A percentile compares a stretch with the other conserved stretches of the same genome.
phyloP scores from a whole-genome alignment of 2,113 vertebrate genomes.

The Poecile atricapillus region DNA sequence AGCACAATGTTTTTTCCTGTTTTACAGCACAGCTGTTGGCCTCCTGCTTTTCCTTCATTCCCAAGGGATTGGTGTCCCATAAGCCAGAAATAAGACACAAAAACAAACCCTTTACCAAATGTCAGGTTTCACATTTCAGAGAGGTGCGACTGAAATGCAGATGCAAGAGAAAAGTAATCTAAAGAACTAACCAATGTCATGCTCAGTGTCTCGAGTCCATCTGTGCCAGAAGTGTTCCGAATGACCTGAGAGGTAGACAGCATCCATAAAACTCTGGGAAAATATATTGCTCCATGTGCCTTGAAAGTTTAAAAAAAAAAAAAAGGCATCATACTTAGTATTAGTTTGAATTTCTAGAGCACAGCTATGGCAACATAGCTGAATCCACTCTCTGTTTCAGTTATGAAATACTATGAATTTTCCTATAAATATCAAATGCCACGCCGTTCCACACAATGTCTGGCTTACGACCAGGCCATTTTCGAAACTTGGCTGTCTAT shows the following conservation, averaged over 20 bases:
- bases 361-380: neutral
- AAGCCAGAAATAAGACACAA: neutral
- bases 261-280: constrained; percentile 72
- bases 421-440: neutral
- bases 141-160: neutral
- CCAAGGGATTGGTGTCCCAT: neutral
- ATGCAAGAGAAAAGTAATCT: neutral
- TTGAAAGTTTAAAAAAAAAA: neutral
- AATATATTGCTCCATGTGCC: constrained; percentile 79
- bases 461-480: neutral
- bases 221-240: constrained; percentile 63
- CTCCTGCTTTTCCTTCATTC: neutral
- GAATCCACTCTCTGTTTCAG: neutral
- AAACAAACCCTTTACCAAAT: neutral
- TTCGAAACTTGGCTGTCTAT: neutral
- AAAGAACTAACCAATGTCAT: constrained; percentile 43
- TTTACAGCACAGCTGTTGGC: neutral
- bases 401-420: neutral
- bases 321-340: neutral
- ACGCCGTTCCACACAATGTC: neutral
- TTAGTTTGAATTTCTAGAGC: neutral
- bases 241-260: constrained; percentile 60
- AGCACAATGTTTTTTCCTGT: neutral
- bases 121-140: neutral
- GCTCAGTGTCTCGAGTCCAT: constrained; percentile 35